phyloP scores from a whole-genome alignment of 2,888 invertebrate species.

The Maniola hyperantus region DNA sequence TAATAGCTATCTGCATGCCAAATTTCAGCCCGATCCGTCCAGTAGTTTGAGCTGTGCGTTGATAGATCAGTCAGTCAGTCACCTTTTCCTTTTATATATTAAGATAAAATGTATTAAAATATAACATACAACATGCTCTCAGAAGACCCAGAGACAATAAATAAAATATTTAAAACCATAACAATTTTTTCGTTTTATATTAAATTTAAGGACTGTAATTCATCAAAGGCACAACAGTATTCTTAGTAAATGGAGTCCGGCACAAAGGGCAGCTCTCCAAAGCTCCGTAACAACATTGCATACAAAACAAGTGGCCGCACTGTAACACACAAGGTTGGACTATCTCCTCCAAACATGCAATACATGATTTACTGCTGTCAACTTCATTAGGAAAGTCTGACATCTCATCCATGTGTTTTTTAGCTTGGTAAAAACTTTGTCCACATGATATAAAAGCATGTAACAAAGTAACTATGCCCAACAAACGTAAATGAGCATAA shows the following conservation, averaged over 20 bases:
- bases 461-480: constrained; percentile 69
- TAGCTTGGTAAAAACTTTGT: constrained; percentile 69
- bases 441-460: constrained; percentile 71
- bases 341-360: constrained; percentile 75
- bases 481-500: constrained; percentile 69
- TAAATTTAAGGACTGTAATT: constrained; percentile 63
- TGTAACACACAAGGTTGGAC: constrained; percentile 72
- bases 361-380: constrained; percentile 70
- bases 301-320: constrained; percentile 77
- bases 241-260: constrained; percentile 68
- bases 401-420: constrained; percentile 70
- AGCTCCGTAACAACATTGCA: constrained; percentile 70
- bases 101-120: background rate
- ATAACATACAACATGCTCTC: background rate
- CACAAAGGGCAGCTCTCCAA: constrained; percentile 73
- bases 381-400: constrained; percentile 69
- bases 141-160: background rate
- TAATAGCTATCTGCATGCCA: no score
- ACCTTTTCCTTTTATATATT: no score
- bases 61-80: no score
- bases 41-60: no score
- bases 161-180: background rate
- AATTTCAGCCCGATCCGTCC: no score
- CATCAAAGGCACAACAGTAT: constrained; percentile 74
- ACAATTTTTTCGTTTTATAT: no score